Percentiles rank a stretch among this genome's conserved stretches.
Conservation (phyloP, 2,113 vertebrate species). For the Mesoclemmys tuberculata region DNA sequence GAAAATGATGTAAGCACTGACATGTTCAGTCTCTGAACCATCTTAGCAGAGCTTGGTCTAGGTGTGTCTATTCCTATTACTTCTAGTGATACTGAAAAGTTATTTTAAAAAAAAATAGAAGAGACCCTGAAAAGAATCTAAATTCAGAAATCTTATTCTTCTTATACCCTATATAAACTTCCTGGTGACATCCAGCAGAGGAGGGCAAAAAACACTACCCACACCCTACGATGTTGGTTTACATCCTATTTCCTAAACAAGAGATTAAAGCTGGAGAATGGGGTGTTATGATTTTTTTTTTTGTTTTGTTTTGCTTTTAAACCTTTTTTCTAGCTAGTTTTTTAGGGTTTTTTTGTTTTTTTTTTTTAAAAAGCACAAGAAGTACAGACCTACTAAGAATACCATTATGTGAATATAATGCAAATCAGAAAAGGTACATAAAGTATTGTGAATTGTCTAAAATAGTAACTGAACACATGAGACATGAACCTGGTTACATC, state of each 20-base stretch:
- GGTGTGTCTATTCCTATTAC: not conserved
- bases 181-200: not conserved
- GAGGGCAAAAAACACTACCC: not conserved
- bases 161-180: not conserved
- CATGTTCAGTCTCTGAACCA: accelerated
- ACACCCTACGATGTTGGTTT: not conserved
- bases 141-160: not conserved
- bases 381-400: not conserved
- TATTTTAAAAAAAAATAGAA: not conserved
- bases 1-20: not conserved
- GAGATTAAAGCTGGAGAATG: not conserved
- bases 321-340: not conserved
- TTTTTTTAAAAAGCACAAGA: not conserved
- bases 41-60: not conserved
- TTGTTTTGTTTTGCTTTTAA: not conserved
- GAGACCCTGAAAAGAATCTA: not conserved
- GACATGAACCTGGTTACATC: not conserved
- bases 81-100: not conserved
- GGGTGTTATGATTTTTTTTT: not conserved
- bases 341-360: not conserved
- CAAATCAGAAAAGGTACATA: not conserved
- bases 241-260: not conserved
- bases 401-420: not conserved
- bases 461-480: not conserved
- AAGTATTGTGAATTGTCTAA: not conserved